Percentiles rank a stretch among this genome's conserved stretches.
Conservation (phyloP, 2,797 vertebrate species). For the Lacerta bilineata region DNA sequence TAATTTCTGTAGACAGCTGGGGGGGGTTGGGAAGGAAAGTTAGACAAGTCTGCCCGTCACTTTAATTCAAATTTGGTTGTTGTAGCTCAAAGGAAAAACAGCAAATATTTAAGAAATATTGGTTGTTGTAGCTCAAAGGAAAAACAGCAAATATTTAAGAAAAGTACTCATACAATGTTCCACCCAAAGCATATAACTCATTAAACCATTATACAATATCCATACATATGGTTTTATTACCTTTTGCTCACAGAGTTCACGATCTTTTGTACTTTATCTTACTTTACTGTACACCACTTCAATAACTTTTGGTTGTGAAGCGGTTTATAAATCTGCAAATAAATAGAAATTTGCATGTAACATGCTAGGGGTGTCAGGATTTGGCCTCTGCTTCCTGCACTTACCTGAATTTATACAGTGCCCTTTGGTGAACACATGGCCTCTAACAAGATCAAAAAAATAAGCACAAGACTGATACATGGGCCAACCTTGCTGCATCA, state of each 20-base stretch:
- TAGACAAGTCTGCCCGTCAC: neutral
- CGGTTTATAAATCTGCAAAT: no score
- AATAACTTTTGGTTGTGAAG: no score
- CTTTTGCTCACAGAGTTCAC: no score
- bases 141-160: neutral
- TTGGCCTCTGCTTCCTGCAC: neutral
- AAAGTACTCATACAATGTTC: neutral
- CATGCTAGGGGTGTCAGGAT: neutral
- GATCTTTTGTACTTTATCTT: no score
- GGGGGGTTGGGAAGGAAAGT: no score
- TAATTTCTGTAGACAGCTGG: slow-evolving; percentile 85
- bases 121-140: neutral
- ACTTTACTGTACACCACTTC: no score
- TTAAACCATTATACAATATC: no score
- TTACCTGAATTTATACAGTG: neutral
- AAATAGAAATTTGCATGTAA: neutral
- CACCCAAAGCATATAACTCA: neutral
- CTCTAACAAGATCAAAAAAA: neutral
- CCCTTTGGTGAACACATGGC: neutral
- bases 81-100: neutral
- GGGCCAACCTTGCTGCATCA: neutral
- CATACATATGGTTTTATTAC: no score
- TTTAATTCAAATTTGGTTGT: slow-evolving; percentile 3
- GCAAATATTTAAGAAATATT: neutral
- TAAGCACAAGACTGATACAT: neutral